Evolutionary conservation across 2,113 vertebrate species (phyloP).

Genomic region (Megaceryle maxima): DNA sequence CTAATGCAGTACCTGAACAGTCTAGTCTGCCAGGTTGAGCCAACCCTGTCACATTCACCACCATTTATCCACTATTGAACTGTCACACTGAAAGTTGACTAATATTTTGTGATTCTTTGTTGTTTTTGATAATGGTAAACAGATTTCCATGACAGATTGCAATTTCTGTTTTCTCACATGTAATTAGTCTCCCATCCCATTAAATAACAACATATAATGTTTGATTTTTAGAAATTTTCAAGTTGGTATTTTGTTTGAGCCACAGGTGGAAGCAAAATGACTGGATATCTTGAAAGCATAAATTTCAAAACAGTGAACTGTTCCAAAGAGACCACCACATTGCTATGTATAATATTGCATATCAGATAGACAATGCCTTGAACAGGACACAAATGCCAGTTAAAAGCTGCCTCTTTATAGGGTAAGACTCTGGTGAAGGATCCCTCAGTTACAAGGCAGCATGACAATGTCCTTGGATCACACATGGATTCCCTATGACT

Average conservation of each 20-base stretch:
- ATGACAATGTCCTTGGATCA: not conserved
- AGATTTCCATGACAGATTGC: not conserved
- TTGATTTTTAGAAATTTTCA: not conserved
- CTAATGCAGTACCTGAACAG: not conserved
- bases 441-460: not conserved
- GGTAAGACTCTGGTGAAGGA: not conserved
- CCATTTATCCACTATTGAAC: not conserved
- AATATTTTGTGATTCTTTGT: conserved; percentile 7
- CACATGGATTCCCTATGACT: not conserved
- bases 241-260: not conserved
- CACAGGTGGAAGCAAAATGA: not conserved
- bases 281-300: not conserved
- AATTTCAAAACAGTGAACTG: not conserved
- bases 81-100: not conserved
- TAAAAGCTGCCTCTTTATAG: not conserved
- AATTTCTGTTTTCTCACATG: conserved; percentile 26
- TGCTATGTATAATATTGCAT: not conserved
- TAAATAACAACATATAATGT: not conserved
- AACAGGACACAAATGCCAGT: not conserved
- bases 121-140: not conserved
- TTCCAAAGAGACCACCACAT: not conserved
- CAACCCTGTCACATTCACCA: not conserved
- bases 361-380: not conserved
- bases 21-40: not conserved
- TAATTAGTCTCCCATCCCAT: not conserved